Evolutionary conservation across 2,797 vertebrate genomes (phyloP), one percentile per base, ranked within the genome.

Genomic region (Hippoglossus hippoglossus): DNA sequence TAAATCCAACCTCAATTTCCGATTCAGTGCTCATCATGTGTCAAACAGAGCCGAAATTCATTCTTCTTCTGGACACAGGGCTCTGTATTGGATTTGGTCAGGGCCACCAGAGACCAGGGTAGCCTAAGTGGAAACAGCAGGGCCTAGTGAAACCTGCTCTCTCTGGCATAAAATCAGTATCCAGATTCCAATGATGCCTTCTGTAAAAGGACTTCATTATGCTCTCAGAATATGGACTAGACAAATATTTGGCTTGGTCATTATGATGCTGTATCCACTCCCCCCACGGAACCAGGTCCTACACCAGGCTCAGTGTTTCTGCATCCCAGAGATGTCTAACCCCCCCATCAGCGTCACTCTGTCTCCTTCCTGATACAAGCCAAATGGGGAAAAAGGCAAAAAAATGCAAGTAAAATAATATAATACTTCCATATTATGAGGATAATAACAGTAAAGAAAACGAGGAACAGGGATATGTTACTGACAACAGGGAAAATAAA

Each of bases 181-280:
- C 84, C 84, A 91, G 84, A 93, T 93, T 93, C 92, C 90, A 92
- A 22, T 87, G 90, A 93, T 92, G 87, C 90, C 83, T 75, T 89
- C 83, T 75, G 82, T 94, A 92, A 92, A 94, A 93, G 90, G 89
- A 89, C 87, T 91, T 92, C 91, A 93, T 94, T 93, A 93, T 94
- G 86, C 90, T 91, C 81, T 84, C 86, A 87, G 90, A 92, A 92
- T 93, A 90, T 88, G 83, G 85, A 90, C 84, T 89, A 91, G 87
- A 92, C 92, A 91, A 94, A 94, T 93, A 93, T 93, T 94, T 93
- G 88, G 87, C 91, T 93, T 93, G 88, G 90, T 93, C 91, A 92
- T 94, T 93, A 93, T 93, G 92, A 90, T 92, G 90, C 89, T 79
- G 84, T 86, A 79, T 83, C 88, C 89, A 85, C 83, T 85, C 82